Evolutionary conservation across 2,888 invertebrate species (phyloP), one percentile per base, ranked within the genome.

Genomic region (Ischnura elegans): DNA sequence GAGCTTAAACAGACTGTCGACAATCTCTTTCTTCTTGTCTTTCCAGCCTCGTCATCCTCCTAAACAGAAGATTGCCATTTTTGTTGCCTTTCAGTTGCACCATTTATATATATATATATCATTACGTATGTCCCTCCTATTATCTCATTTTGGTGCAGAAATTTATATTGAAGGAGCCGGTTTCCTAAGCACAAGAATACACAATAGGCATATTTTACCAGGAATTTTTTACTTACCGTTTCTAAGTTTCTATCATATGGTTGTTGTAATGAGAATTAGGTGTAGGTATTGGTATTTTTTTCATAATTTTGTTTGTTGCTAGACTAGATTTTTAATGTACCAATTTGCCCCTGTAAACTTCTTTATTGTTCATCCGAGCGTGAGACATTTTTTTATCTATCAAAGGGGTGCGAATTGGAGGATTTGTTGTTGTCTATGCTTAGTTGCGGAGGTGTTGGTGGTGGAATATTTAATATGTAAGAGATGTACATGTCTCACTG

Each of bases 111-210:
- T n/a, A n/a, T n/a, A n/a, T n/a, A n/a, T n/a, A 25, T 61, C 21
- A 66, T 61, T n/a, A 45, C 66, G 42, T 25, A 90, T 61, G 42
- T n/a, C n/a, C n/a, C n/a, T n/a, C n/a, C 61, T n/a, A 51, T 55
- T 42, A 42, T 42, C 25, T 86, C 45, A 86, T 86, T 86, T 66
- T 61, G 61, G 43, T 90, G 76, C 21, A 43, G 90, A 90, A 61
- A 29, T 3, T 25, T 46, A 42, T n/a, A 25, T 61, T 43, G 43
- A 66, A 61, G 43, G 25, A 43, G 13, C 61, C 43, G 25, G 43
- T 87, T 66, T 90, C 43, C 90, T 61, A 61, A 61, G 90, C 90
- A 90, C 61, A 90, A 66, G 90, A 61, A 90, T 90, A 45, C 46
- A 46, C n/a, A n/a, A n/a, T 86, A 45, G 8, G 46, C 25, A 86